A percentile compares a stretch with the other conserved stretches of the same genome.
phyloP scores from a whole-genome alignment of 2,797 vertebrate species.

The Lindbergichthys nudifrons region DNA sequence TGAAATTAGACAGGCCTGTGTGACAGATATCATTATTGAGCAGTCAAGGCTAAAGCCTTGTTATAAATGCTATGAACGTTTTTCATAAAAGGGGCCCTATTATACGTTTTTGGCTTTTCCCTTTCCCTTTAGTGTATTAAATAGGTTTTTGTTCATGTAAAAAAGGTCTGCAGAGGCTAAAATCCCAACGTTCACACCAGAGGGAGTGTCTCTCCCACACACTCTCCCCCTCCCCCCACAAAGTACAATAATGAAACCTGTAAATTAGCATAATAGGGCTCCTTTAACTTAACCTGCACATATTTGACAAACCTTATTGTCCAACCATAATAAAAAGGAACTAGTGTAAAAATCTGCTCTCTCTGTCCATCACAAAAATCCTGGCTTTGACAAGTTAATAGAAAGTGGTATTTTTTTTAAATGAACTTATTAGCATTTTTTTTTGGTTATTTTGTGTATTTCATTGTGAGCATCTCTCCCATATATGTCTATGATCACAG shows the following conservation, averaged over 20 bases:
- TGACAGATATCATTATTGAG: constrained; percentile 41
- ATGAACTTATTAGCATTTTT: not conserved
- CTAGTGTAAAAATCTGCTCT: not conserved
- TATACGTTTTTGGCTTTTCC: too few relatives aligned
- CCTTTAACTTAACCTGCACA: too few relatives aligned
- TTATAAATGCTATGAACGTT: constrained; percentile 16
- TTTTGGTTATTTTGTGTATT: not conserved
- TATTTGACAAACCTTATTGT: constrained; percentile 16
- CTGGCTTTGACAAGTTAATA: constrained; percentile 20
- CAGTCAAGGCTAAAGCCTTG: not conserved
- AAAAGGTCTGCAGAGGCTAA: too few relatives aligned
- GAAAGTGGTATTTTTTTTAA: constrained; percentile 16
- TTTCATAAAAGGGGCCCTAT: constrained; percentile 2
- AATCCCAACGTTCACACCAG: too few relatives aligned
- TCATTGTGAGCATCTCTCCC: constrained; percentile 11
- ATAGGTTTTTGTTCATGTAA: too few relatives aligned
- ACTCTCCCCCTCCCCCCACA: too few relatives aligned
- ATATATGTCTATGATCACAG: constrained; percentile 3
- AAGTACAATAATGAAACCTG: too few relatives aligned
- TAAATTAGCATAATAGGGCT: too few relatives aligned
- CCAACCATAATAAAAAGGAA: not conserved
- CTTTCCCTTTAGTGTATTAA: too few relatives aligned
- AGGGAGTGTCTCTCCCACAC: too few relatives aligned
- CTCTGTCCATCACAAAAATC: constrained; percentile 10
- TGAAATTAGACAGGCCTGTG: constrained; percentile 27